These are phyloP conservation scores for Akabosia matsudoensis DNA, from an alignment of 1,140 invertebrate genomes.

Conservation along the genomic window DNA sequence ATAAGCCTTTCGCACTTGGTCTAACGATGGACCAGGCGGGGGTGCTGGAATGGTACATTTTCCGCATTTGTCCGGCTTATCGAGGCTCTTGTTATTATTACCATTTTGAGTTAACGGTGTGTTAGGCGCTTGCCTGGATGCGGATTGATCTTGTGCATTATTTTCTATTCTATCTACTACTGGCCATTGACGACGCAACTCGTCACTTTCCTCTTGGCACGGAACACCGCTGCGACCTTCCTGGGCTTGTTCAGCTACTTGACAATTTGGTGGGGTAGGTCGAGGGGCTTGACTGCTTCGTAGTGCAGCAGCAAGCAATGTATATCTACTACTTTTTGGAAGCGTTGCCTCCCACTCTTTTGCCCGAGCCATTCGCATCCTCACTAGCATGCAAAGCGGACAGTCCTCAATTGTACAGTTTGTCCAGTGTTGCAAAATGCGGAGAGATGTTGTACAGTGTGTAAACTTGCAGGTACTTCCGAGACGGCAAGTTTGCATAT, in stretches of 20 bases:
- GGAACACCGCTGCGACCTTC: constrained; percentile 1
- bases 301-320: background rate
- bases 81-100: background rate
- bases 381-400: constrained; percentile 14
- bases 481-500: constrained; percentile 24
- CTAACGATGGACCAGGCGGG: constrained; percentile 19
- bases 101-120: no score
- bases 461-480: background rate
- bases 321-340: background rate
- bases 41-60: constrained; percentile 2
- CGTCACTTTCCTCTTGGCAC: background rate
- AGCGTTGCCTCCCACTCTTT: constrained; percentile 15
- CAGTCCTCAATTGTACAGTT: constrained; percentile 25
- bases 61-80: background rate
- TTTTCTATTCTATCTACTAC: background rate
- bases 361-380: background rate
- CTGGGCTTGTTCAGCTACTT: background rate
- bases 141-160: background rate
- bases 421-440: constrained; percentile 33
- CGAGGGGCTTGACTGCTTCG: background rate
- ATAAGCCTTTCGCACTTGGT: constrained; percentile 33
- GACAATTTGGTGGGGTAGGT: background rate
- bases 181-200: background rate
- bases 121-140: no score
- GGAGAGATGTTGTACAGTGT: constrained; percentile 25